A percentile compares a stretch with the other conserved stretches of the same genome.
Conservation (phyloP, 2,113 vertebrate genomes). For the Sardina pilchardus region DNA sequence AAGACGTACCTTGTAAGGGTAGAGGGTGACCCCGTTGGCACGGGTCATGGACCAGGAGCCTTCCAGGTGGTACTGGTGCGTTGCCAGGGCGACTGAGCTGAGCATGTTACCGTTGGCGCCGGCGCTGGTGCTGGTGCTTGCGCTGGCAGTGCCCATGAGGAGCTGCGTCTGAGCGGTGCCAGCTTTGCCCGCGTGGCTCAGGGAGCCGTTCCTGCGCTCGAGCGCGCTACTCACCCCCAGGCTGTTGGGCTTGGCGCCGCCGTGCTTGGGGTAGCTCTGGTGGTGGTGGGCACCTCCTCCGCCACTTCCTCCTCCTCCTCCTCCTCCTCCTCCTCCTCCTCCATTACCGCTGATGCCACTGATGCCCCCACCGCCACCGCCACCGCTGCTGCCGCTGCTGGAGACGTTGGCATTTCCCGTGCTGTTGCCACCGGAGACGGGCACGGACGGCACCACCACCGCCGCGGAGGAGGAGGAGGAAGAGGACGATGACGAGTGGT, state of each 20-base stretch:
- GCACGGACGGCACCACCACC: constrained; percentile 63
- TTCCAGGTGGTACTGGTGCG: constrained; percentile 83
- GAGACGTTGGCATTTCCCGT: no score
- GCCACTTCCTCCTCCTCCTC: neutral
- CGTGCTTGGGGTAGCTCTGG: constrained; percentile 77
- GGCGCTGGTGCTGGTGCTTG: constrained; percentile 81
- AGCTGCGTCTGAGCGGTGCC: constrained; percentile 55
- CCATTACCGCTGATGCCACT: constrained; percentile 68
- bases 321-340: neutral
- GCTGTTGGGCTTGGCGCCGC: constrained; percentile 85
- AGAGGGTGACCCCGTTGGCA: constrained; percentile 89
- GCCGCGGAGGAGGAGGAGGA: constrained; percentile 70
- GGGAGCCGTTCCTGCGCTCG: constrained; percentile 85
- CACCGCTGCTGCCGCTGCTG: neutral
- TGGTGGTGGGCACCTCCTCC: neutral
- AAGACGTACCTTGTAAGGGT: constrained; percentile 91
- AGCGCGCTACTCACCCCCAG: constrained; percentile 81
- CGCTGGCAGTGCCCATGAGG: constrained; percentile 65
- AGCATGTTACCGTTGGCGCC: constrained; percentile 73
- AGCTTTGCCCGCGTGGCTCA: constrained; percentile 80
- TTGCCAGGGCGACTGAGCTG: constrained; percentile 81
- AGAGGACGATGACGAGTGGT: constrained; percentile 47
- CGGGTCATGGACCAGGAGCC: constrained; percentile 82
- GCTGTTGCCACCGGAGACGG: neutral
- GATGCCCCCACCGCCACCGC: constrained; percentile 22